Base-by-base conservation (phyloP, 2,797 vertebrate species). In the Amblyopsis hoosieri region DNA sequence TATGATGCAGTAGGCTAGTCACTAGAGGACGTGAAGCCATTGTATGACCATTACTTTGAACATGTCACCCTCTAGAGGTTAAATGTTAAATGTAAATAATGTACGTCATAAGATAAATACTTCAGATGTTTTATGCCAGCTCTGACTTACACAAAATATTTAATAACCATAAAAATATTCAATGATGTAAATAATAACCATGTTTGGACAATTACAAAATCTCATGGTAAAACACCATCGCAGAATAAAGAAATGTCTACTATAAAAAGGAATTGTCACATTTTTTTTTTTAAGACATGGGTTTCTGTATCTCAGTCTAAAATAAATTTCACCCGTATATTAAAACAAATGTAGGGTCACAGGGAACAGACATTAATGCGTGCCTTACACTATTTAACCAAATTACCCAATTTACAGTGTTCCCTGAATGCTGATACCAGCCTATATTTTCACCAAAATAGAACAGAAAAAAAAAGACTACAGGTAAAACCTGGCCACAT, bases 61-160 rank as follows among this genome's bases (percentile, higher is more conserved):
- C 69, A 79, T 67, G 69, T 62, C 78, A 57, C 83, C 67, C 76
- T 78, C 88, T 84, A 48, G 71, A 80, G 90, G 83, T 45, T 52
- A 23, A 23, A 19, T 19, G 19, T 17, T 17, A 17, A 17, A 17
- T 17, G 19, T 19, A 19, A 19, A 23, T 23, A 3, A 23, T 23
- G 3, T 23, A 23, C 23, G 23, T 23, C 23, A 37, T 37, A 37
- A 37, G 7, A 9, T 9, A 37, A 23, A 23, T 3, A 23, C 23
- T 37, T 37, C 37, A 37, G 37, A 37, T 6, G 37, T 37, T 37
- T 7, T 6, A 37, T 8, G 37, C 37, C 37, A 37, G 37, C 37
- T 37, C 5, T 9, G 6, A 9, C 1, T 37, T 9, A 37, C 37
- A 37, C 9, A 15, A 61, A 70, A 49, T 2, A 64, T 57, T 67